Percentiles rank a stretch among this genome's conserved stretches.
Evolutionary conservation across 1,140 invertebrate species (phyloP).

Genomic region (Armadillidium nasatum): DNA sequence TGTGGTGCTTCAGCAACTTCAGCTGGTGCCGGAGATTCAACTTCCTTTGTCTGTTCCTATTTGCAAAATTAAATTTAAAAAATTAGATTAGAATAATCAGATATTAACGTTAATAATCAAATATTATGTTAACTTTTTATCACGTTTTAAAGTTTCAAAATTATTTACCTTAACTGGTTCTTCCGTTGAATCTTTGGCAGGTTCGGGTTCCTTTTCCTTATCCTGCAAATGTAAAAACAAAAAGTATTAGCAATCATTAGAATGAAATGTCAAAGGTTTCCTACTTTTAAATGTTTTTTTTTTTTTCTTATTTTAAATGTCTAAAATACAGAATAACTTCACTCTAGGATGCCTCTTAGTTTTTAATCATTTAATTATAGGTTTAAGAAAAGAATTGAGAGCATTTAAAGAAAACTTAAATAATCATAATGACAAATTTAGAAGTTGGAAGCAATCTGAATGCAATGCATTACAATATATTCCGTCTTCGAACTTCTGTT

Average conservation of each 20-base stretch:
- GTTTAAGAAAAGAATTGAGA: background rate
- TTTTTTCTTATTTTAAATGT: background rate
- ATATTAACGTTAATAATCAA: too few relatives aligned
- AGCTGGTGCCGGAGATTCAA: too few relatives aligned
- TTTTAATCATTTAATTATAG: background rate
- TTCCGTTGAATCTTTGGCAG: background rate
- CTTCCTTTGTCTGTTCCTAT: too few relatives aligned
- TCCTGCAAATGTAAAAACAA: background rate
- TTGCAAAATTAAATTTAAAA: too few relatives aligned
- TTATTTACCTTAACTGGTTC: background rate
- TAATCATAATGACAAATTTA: background rate
- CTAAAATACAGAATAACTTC: background rate
- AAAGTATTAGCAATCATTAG: background rate
- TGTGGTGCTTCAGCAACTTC: too few relatives aligned
- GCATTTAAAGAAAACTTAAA: background rate
- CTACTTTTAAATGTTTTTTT: background rate
- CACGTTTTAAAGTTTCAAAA: too few relatives aligned
- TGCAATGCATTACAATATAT: too few relatives aligned
- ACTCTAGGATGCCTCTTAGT: background rate
- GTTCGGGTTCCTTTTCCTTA: background rate
- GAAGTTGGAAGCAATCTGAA: too few relatives aligned
- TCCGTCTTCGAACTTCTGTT: background rate
- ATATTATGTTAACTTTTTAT: too few relatives aligned
- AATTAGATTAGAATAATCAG: too few relatives aligned
- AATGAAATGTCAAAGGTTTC: background rate